These are phyloP conservation scores for Poecilia wingei DNA, from an alignment of 2,797 vertebrate species.

Conservation along the genomic window DNA sequence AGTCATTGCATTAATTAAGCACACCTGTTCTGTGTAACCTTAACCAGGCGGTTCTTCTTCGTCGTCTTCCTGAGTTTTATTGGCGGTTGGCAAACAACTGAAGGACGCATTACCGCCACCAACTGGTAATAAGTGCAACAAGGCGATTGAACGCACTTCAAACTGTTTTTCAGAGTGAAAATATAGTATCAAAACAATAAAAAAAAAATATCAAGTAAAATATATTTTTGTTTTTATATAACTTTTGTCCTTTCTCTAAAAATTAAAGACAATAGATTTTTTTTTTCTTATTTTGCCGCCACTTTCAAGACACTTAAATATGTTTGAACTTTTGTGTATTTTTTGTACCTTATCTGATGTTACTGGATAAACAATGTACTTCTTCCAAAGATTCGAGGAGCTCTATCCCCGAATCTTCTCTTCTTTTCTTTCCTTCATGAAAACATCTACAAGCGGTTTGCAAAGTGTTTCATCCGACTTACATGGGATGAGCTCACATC, in stretches of 20 bases:
- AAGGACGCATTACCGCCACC: no score
- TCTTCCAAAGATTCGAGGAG: not conserved
- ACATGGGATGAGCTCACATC: not conserved
- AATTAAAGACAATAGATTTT: not conserved
- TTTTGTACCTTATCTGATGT: not conserved
- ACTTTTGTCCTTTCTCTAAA: not conserved
- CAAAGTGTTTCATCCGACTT: not conserved
- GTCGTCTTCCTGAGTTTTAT: no score
- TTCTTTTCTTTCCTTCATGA: not conserved
- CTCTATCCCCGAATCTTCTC: not conserved
- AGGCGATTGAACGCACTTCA: not conserved
- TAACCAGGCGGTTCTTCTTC: not conserved
- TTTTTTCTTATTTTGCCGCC: not conserved
- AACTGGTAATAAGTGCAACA: not conserved
- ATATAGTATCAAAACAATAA: not conserved
- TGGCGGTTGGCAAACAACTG: no score
- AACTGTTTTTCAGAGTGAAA: not conserved
- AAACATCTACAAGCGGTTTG: not conserved
- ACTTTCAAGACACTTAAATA: not conserved
- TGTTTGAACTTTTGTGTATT: not conserved
- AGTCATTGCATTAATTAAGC: not conserved
- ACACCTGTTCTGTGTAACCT: not conserved
- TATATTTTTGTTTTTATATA: not conserved
- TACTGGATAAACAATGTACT: not conserved
- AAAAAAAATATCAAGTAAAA: not conserved